Evolutionary conservation across 2,888 invertebrate species (phyloP).

Genomic region (Ceraclea dissimilis): DNA sequence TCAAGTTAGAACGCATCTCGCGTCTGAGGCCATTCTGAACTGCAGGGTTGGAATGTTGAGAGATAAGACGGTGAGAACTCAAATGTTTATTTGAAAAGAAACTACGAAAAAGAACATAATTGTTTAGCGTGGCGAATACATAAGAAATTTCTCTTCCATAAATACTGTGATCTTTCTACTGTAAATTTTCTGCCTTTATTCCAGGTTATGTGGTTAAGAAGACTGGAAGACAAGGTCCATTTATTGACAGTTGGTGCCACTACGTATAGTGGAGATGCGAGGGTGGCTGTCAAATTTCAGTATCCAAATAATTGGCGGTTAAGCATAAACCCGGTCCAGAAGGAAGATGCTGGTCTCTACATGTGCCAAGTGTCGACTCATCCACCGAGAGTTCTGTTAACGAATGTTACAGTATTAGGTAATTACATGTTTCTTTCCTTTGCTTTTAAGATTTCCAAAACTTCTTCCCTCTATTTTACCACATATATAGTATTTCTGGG

Average conservation of each 20-base stretch:
- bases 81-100: neutral
- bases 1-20: conserved; percentile 54
- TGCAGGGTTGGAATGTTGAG: conserved; percentile 64
- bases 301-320: conserved; percentile 66
- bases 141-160: neutral
- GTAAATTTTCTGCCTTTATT: neutral
- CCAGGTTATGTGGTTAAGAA: conserved; percentile 63
- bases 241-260: conserved; percentile 58
- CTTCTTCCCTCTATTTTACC: no score
- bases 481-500: no score
- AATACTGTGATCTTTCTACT: neutral
- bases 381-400: conserved; percentile 67
- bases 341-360: conserved; percentile 64
- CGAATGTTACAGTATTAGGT: conserved; percentile 70
- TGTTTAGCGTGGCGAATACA: neutral
- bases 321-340: conserved; percentile 62
- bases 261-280: conserved; percentile 55
- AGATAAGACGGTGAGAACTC: conserved; percentile 53
- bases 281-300: conserved; percentile 58
- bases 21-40: conserved; percentile 56
- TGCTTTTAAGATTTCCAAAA: no score
- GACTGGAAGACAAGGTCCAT: conserved; percentile 55
- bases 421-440: conserved; percentile 31
- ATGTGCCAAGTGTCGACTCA: conserved; percentile 79
- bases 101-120: neutral